Base-by-base conservation (phyloP, 92 coral and sea anemone species). In the Porites rus region DNA sequence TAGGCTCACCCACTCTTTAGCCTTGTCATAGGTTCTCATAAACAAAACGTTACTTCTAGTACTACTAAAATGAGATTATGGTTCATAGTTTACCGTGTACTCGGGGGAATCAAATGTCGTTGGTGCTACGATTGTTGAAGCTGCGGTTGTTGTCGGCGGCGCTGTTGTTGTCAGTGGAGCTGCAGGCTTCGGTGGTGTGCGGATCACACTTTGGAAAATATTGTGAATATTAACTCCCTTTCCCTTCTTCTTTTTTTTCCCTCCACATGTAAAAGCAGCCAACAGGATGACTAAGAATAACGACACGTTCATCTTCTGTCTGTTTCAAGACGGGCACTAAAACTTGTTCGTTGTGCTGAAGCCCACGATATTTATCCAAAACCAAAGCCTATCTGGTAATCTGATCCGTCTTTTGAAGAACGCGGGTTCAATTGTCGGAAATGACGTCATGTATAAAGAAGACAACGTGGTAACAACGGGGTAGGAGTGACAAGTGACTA, bases 391-490 rank as follows among this genome's bases (percentile, higher is more conserved):
- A 56, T 14, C 61, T 56, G 61, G 61, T 10, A 11, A 56, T 28
- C 0, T 16, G 11, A 2, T 54, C 2, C 60, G 60, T 54, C 60
- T 54, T 74, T 74, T 74, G 43, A 74, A 74, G 78, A 20, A 2
- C 64, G 78, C 78, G 78, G 63, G 38, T 74, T 74, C 63, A 19
- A 51, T 74, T 74, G 1, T 63, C 78, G 78, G 78, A 74, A 51
- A 74, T 74, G 64, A 74, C 78, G 78, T 74, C 52, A 31, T 9
- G 1, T 14, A 8, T 10, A 10, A 56, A 14, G 14, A 10, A 10
- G 4, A 10, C 13, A 56, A 10, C 6, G 46, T 38, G 46, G 46
- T 38, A 38, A 10, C 13, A 56, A 10, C 6, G 6, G 3, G 46
- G 46, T 38, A 38, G 46, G 46, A 38, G 46, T 38, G 46, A 38